Evolutionary conservation across 2,797 vertebrate genomes (phyloP).

Genomic region (Mico argentatus): DNA sequence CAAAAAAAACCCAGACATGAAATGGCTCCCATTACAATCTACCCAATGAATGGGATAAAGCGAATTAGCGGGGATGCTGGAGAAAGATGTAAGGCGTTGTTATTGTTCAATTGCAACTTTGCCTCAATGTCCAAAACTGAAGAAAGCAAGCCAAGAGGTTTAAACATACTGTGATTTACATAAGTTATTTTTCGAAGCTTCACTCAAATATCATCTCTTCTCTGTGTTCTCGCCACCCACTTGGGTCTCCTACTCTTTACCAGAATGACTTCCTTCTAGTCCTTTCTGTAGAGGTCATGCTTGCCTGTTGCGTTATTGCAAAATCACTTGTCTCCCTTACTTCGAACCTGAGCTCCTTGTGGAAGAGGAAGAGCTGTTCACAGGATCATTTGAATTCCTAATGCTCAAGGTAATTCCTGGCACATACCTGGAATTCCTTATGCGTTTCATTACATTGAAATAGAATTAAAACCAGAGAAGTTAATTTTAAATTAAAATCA

Average conservation of each 20-base stretch:
- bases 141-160: background rate
- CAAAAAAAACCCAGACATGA: background rate
- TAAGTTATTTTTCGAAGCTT: background rate
- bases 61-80: background rate
- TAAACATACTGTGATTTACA: background rate
- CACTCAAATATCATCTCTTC: background rate
- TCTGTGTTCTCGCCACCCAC: background rate
- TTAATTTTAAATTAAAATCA: constrained; percentile 57
- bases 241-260: background rate
- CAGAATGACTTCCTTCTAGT: background rate
- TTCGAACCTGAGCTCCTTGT: background rate
- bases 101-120: background rate
- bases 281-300: background rate
- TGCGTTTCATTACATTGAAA: background rate
- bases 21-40: background rate
- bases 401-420: background rate
- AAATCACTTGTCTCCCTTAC: background rate
- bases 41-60: background rate
- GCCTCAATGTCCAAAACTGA: background rate
- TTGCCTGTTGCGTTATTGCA: background rate
- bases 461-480: constrained; percentile 32
- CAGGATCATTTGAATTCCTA: background rate
- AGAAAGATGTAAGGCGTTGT: background rate
- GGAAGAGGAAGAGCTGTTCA: background rate
- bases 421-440: constrained; percentile 6